Evolutionary conservation across 1,140 invertebrate genomes (phyloP), one percentile per base, ranked within the genome.

Genomic region (Stegodyphus mimosarum): DNA sequence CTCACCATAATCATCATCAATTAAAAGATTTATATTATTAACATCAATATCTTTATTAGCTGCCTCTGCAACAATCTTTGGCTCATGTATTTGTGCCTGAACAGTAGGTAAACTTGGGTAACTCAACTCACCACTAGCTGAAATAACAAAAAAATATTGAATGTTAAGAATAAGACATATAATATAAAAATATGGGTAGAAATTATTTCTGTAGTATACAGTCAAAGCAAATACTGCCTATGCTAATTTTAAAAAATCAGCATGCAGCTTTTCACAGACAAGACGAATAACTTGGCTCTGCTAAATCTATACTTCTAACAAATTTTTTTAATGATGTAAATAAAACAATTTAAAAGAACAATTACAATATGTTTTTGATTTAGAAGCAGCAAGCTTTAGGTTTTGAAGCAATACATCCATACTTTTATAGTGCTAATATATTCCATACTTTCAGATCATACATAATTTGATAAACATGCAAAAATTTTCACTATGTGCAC

Each of bases 31-130:
- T 53, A 93, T 92, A 89, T 95, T 93, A 88, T 95, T 93, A 6
- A 94, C 92, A 72, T 92, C 92, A 75, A 93, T 92, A 60, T 92
- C 91, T 60, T 90, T 90, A 72, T 91, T 91, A 48, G 90, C 88
- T 13, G 90, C 89, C 72, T 91, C 91, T 10, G 91, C 89, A 64
- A 50, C 18, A 13, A 60, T 75, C 55, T 95, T 93, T 74, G 94
- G 94, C 90, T 95, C 95, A 90, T 94, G 94, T 52, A 94, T 93
- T 83, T 95, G 91, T 50, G 94, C 95, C 6, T 94, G 93, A 53
- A 95, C 93, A n/a, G 94, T 94, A 2, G 95, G 94, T 18, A 94
- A 94, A 55, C 93, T 91, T 66, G 89, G 88, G 76, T 88, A 89
- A 72, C 93, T 92, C 18, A 87, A 55, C 17, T 87, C 80, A 72